Evolutionary conservation across 2,797 vertebrate genomes (phyloP).

Genomic region (Oophaga sylvatica): DNA sequence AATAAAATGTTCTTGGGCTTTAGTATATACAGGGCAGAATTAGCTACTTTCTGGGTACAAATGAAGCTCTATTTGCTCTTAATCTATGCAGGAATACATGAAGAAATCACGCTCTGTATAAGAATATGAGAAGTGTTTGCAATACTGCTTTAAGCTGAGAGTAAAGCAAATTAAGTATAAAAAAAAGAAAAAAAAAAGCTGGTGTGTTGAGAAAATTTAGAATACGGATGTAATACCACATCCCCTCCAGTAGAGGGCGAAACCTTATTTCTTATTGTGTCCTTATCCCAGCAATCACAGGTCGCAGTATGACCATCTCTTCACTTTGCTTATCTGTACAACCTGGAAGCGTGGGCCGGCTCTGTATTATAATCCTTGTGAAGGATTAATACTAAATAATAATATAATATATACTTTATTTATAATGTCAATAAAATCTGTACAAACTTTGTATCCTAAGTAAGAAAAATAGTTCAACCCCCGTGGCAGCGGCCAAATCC

Average conservation of each 20-base stretch:
- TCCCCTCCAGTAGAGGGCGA: neutral
- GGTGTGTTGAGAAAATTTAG: neutral
- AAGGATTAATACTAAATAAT: conserved; percentile 57
- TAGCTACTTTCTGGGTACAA: neutral
- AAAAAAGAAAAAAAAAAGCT: neutral
- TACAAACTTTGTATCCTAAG: conserved; percentile 60
- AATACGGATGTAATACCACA: neutral
- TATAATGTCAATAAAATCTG: conserved; percentile 56
- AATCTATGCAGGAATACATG: neutral
- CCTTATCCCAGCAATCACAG: neutral
- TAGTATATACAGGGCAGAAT: no score
- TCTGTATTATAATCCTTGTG: conserved; percentile 53
- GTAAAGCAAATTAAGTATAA: neutral
- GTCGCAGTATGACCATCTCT: neutral
- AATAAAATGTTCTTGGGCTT: no score
- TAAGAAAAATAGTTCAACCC: conserved; percentile 55
- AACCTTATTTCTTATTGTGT: neutral
- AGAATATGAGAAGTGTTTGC: neutral
- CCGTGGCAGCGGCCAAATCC: neutral
- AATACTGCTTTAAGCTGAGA: conserved; percentile 25
- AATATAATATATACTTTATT: conserved; percentile 57
- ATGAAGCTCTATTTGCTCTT: neutral
- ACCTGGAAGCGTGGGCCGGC: conserved; percentile 22
- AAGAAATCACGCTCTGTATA: neutral
- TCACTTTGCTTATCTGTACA: neutral